Percentiles rank a stretch among this genome's conserved stretches.
Evolutionary conservation across 2,113 vertebrate genomes (phyloP).

Genomic region (Ceratotherium simum): DNA sequence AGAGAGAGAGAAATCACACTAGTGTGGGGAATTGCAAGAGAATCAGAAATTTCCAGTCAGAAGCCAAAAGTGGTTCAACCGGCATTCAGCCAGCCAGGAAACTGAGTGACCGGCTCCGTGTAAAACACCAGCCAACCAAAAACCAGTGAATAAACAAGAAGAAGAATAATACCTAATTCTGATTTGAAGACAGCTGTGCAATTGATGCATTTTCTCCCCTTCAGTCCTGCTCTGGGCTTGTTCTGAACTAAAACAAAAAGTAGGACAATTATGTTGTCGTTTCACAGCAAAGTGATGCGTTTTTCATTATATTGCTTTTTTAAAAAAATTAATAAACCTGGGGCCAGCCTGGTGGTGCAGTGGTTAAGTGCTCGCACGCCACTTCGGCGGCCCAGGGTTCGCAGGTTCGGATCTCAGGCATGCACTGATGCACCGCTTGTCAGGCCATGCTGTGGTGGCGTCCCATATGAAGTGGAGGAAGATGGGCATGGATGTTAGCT

Average conservation of each 20-base stretch:
- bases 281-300: neutral
- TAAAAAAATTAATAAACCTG: neutral
- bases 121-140: neutral
- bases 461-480: too few species aligned
- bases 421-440: too few species aligned
- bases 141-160: neutral
- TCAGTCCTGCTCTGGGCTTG: neutral
- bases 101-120: neutral
- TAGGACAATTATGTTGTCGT: rapidly evolving
- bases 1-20: neutral
- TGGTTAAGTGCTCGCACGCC: too few species aligned
- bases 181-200: neutral
- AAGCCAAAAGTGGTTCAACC: neutral
- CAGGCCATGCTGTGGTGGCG: too few species aligned
- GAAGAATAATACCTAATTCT: rapidly evolving
- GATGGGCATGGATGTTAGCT: too few species aligned
- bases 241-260: neutral
- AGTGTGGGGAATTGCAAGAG: neutral
- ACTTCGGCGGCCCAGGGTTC: too few species aligned
- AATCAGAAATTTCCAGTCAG: neutral
- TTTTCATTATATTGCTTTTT: neutral
- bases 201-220: rapidly evolving
- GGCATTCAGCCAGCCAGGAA: neutral
- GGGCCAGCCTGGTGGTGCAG: too few species aligned
- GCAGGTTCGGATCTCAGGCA: too few species aligned